Evolutionary conservation across 2,113 vertebrate species (phyloP).

Genomic region (Bombycilla garrulus): DNA sequence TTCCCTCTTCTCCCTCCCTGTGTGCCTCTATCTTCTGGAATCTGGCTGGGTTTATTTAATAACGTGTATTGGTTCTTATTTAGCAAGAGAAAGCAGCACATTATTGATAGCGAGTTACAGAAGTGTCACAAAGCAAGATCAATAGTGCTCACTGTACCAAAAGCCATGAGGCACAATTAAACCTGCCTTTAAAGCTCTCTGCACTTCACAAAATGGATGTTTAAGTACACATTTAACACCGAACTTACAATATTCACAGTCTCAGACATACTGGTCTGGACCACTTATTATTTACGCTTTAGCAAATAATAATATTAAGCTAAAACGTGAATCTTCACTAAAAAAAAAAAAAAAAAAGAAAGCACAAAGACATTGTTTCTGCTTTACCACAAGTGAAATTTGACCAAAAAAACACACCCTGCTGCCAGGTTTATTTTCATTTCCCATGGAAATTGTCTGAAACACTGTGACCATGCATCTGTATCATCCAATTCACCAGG

Average conservation of each 20-base stretch:
- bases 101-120: background rate
- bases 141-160: accelerated
- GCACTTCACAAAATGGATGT: background rate
- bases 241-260: background rate
- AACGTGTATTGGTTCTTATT: accelerated
- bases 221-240: accelerated
- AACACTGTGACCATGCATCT: background rate
- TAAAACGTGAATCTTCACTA: background rate
- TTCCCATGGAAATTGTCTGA: background rate
- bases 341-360: background rate
- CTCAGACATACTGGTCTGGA: background rate
- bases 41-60: background rate
- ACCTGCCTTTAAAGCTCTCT: background rate
- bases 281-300: no score
- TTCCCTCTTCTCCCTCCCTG: background rate
- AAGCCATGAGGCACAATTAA: background rate
- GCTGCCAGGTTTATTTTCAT: background rate
- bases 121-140: background rate
- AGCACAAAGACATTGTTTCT: background rate
- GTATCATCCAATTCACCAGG: background rate
- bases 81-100: background rate
- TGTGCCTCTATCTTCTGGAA: background rate
- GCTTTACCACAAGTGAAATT: background rate
- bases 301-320: background rate
- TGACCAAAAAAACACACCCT: background rate